phyloP scores from a whole-genome alignment of 2,113 vertebrate species.

The Psophia crepitans region DNA sequence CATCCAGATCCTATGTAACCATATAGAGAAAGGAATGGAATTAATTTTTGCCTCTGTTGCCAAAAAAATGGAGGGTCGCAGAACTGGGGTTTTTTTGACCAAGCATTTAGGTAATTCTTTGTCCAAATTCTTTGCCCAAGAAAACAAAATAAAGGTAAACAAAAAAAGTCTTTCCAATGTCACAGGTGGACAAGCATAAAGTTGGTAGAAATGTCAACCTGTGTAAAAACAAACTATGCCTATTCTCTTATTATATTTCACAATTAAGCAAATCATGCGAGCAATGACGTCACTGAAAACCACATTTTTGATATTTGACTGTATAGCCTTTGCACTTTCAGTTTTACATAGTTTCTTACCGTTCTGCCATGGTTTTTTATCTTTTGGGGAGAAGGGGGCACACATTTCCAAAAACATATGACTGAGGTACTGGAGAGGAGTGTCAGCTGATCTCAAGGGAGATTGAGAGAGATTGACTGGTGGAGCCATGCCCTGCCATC shows the following conservation, averaged over 20 bases:
- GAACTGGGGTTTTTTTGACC: not conserved
- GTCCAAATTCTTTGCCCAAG: not conserved
- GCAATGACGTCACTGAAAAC: not conserved
- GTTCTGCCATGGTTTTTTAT: not conserved
- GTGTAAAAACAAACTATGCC: not conserved
- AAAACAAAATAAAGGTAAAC: not conserved
- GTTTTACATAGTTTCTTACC: not conserved
- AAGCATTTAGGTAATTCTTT: not conserved
- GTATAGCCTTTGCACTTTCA: not conserved
- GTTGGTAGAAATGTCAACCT: not conserved
- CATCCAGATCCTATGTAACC: not conserved
- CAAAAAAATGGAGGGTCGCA: not conserved
- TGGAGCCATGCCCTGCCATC: no score
- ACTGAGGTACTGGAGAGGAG: no score
- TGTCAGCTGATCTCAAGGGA: no score
- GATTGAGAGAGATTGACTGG: no score
- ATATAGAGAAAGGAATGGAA: not conserved
- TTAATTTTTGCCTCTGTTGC: not conserved
- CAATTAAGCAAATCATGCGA: not conserved
- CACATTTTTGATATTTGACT: not conserved
- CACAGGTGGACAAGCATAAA: not conserved
- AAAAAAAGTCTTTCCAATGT: no score
- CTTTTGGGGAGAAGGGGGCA: rapidly evolving
- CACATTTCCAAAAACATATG: not conserved
- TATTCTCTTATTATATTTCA: not conserved